phyloP scores from a whole-genome alignment of 2,113 vertebrate species.

The Myotis brandtii region DNA sequence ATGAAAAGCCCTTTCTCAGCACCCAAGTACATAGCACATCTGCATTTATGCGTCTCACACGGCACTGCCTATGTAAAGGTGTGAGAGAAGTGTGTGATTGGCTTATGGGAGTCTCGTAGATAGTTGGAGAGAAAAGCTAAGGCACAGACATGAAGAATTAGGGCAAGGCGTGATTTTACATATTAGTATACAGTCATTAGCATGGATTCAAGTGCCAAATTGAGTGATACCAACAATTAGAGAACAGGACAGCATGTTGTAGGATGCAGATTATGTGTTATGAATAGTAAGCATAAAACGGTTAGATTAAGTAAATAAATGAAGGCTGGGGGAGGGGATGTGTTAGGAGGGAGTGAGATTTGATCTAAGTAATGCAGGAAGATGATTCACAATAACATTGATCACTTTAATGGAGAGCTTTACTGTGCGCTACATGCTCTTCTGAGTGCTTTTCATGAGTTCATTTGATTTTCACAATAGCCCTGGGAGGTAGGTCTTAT shows the following conservation, averaged over 20 bases:
- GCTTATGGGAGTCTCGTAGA: background rate
- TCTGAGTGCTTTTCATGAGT: background rate
- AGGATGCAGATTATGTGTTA: background rate
- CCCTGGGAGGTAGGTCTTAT: background rate
- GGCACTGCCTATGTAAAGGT: fast-evolving
- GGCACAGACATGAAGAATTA: background rate
- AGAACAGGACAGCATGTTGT: background rate
- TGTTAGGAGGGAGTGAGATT: background rate
- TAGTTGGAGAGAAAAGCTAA: background rate
- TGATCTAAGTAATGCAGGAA: background rate
- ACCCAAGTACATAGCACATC: background rate
- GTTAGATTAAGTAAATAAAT: background rate
- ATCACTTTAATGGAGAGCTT: background rate
- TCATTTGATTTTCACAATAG: background rate
- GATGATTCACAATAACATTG: background rate
- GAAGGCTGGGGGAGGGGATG: background rate
- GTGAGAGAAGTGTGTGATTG: fast-evolving
- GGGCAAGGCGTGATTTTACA: background rate
- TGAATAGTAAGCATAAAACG: background rate
- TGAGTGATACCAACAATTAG: slow-evolving; percentile 54
- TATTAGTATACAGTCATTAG: slow-evolving; percentile 41
- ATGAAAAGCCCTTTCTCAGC: background rate
- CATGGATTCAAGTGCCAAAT: slow-evolving; percentile 15
- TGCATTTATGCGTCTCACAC: too few species aligned
- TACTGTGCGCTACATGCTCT: background rate